Evolutionary conservation across 2,797 vertebrate species (phyloP).

Genomic region (Acanthornis magna): DNA sequence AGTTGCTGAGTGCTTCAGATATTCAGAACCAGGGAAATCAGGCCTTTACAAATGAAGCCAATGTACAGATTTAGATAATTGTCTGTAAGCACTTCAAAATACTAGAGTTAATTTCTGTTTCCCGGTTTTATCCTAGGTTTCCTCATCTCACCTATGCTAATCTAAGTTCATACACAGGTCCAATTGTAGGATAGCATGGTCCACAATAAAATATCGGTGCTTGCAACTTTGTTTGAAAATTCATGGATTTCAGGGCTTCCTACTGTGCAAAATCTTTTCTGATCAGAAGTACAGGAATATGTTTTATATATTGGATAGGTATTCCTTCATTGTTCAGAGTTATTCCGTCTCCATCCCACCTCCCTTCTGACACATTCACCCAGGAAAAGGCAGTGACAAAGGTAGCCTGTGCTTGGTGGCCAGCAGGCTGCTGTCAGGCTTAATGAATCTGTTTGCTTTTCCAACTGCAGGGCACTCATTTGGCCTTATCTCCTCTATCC

Average conservation of each 20-base stretch:
- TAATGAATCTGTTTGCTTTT: slow-evolving; percentile 6
- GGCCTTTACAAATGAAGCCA: neutral
- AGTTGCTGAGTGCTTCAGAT: neutral
- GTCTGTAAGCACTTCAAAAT: neutral
- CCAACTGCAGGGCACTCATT: neutral
- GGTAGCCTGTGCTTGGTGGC: neutral
- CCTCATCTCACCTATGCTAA: neutral
- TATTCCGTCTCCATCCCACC: fast-evolving
- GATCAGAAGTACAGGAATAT: neutral
- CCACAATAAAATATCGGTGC: neutral
- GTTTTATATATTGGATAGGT: neutral
- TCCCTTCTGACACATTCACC: neutral
- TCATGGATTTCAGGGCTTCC: neutral
- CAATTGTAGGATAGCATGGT: neutral
- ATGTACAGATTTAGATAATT: neutral
- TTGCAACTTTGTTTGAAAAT: neutral
- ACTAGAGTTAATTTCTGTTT: neutral
- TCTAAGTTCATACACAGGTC: neutral
- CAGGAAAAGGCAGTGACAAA: neutral
- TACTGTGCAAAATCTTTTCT: neutral
- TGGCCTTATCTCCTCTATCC: slow-evolving; percentile 45
- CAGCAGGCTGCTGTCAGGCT: neutral
- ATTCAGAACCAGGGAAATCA: neutral
- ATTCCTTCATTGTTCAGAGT: neutral
- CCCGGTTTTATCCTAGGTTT: neutral